phyloP scores from a whole-genome alignment of 2,888 invertebrate genomes.

The Rhagonycha lutea region DNA sequence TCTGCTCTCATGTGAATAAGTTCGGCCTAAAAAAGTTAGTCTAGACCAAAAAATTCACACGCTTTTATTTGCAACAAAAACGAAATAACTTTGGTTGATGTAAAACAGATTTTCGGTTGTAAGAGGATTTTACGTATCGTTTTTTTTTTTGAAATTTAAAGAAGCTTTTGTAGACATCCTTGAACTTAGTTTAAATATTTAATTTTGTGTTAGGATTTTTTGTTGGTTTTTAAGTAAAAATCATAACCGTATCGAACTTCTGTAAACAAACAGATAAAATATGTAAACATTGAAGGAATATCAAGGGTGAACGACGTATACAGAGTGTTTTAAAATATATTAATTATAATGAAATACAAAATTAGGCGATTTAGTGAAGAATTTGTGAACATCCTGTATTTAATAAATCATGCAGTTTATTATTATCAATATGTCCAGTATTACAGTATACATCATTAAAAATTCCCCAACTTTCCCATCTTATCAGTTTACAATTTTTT shows the following conservation, averaged over 20 bases:
- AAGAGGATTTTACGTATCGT: neutral
- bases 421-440: neutral
- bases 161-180: neutral
- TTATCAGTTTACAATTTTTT: neutral
- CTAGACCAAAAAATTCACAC: conserved; percentile 12
- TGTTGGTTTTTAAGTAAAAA: neutral
- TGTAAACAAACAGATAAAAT: neutral
- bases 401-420: neutral
- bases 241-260: neutral
- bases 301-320: neutral
- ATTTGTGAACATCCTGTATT: neutral
- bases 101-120: neutral
- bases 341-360: neutral
- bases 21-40: conserved; percentile 68
- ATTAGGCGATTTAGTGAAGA: neutral
- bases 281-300: neutral
- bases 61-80: conserved; percentile 2
- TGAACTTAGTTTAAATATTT: neutral
- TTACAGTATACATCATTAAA: neutral
- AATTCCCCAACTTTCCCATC: neutral
- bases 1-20: conserved; percentile 76
- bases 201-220: neutral
- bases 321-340: neutral
- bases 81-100: neutral
- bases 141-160: neutral